Evolutionary conservation across 1,140 invertebrate genomes (phyloP).

Genomic region (Pseudoatta argentina): DNA sequence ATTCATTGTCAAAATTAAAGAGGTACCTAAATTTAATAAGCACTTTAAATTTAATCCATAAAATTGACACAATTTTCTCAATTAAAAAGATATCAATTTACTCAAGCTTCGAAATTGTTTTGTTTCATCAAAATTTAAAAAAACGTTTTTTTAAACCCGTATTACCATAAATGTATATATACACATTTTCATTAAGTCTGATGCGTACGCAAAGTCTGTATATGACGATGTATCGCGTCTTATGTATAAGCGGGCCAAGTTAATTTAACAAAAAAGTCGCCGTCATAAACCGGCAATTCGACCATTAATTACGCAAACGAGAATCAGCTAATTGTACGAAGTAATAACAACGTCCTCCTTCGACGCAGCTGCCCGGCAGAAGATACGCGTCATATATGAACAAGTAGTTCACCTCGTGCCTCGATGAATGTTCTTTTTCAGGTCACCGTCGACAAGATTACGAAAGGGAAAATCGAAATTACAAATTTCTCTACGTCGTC

Average conservation of each 20-base stretch:
- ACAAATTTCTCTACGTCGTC: constrained; percentile 39
- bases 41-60: constrained; percentile 8
- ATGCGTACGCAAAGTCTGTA: not conserved
- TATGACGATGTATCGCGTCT: not conserved
- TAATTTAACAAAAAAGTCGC: constrained; percentile 63
- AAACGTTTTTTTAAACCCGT: not conserved
- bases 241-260: constrained; percentile 1
- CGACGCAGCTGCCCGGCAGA: constrained; percentile 54
- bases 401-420: constrained; percentile 48
- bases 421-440: constrained; percentile 50
- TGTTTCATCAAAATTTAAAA: not conserved
- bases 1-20: not conserved
- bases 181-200: constrained; percentile 22
- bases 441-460: constrained; percentile 60
- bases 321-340: constrained; percentile 62
- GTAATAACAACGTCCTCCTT: constrained; percentile 37
- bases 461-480: constrained; percentile 47
- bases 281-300: constrained; percentile 54
- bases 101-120: not conserved
- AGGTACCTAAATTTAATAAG: not conserved
- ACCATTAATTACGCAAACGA: constrained; percentile 71
- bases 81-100: constrained; percentile 19
- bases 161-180: constrained; percentile 4
- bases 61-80: not conserved
- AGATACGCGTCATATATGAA: constrained; percentile 62